phyloP scores from a whole-genome alignment of 2,888 invertebrate genomes.

The Nasonovia ribisnigri region DNA sequence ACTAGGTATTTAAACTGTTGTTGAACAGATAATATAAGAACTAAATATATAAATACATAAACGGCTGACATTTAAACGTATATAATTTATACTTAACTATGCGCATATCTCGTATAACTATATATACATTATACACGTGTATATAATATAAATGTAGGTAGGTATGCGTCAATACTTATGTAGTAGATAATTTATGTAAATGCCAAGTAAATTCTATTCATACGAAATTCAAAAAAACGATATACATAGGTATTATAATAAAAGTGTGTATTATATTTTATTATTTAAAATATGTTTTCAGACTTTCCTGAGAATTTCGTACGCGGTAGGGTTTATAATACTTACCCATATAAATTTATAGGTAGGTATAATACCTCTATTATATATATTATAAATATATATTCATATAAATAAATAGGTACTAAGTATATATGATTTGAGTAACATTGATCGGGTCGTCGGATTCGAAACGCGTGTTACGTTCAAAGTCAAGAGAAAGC shows the following conservation, averaged over 20 bases:
- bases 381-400: not conserved
- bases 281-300: not conserved
- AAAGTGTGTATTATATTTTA: not conserved
- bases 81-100: conserved; percentile 8
- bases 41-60: not conserved
- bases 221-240: not conserved
- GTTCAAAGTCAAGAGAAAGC: conserved; percentile 45
- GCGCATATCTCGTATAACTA: not conserved
- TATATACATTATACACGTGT: not conserved
- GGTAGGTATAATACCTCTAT: not conserved
- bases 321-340: not conserved
- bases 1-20: not conserved
- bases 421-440: not conserved
- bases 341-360: not conserved
- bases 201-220: not conserved
- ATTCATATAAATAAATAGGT: not conserved
- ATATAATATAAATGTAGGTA: not conserved
- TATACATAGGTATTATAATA: not conserved
- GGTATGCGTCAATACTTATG: not conserved
- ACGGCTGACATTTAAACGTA: not conserved
- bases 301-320: not conserved
- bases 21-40: not conserved
- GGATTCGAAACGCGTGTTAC: conserved; percentile 23
- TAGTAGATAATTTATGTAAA: not conserved
- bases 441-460: not conserved